Evolutionary conservation across 2,113 vertebrate species (phyloP).

Genomic region (Accipiter cooperii): DNA sequence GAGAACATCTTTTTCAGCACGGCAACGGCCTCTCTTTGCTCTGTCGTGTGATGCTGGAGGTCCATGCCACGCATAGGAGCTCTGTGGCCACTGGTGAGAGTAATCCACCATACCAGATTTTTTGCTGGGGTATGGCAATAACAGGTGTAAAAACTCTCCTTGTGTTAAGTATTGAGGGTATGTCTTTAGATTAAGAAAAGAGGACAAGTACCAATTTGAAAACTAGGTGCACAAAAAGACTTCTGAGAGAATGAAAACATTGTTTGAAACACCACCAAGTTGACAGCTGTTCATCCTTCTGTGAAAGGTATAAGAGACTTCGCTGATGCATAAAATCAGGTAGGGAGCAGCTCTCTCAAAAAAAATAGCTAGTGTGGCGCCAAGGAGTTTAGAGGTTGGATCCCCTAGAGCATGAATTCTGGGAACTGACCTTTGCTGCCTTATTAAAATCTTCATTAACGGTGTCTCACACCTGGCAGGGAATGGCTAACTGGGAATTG

Average conservation of each 20-base stretch:
- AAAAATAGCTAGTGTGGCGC: fast-evolving
- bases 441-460: neutral
- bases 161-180: neutral
- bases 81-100: neutral
- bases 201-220: neutral
- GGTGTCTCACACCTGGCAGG: neutral
- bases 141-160: neutral
- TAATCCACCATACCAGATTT: fast-evolving
- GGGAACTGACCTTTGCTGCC: neutral
- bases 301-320: neutral
- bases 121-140: neutral
- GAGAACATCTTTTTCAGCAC: neutral
- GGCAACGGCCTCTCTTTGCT: neutral
- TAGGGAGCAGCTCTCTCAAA: neutral
- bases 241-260: neutral
- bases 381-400: neutral
- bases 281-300: neutral
- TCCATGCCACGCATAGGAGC: fast-evolving
- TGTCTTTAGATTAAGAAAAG: neutral
- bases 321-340: neutral
- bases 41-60: neutral
- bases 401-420: neutral
- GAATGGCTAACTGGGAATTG: neutral
- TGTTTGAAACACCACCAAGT: neutral
- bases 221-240: neutral